A percentile compares a stretch with the other conserved stretches of the same genome.
These are phyloP conservation scores for Pygoscelis antarcticus DNA, from an alignment of 2,113 vertebrate genomes.

Conservation along the genomic window DNA sequence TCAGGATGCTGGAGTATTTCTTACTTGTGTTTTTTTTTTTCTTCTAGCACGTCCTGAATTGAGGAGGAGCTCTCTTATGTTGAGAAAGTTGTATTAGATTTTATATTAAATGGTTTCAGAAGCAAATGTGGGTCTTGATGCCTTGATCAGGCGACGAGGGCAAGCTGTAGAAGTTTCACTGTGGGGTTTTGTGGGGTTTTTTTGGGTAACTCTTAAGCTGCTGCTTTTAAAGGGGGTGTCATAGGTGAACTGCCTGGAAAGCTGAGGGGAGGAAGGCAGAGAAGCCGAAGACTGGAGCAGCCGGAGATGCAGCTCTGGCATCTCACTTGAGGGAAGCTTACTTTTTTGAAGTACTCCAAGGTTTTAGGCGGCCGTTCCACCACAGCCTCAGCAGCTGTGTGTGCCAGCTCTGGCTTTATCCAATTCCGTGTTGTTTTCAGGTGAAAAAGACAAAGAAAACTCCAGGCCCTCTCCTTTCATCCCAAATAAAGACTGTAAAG, in stretches of 20 bases:
- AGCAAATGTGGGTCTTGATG: background rate
- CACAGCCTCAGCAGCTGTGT: background rate
- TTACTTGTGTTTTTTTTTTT: background rate
- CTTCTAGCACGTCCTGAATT: background rate
- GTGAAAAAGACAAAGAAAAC: conserved; percentile 34
- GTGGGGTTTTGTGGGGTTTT: background rate
- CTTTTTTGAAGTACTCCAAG: rapidly evolving
- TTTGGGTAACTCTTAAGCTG: background rate
- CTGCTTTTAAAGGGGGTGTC: background rate
- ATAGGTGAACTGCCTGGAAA: background rate
- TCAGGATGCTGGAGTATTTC: background rate
- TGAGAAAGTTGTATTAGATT: background rate
- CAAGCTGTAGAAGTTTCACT: background rate
- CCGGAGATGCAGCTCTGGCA: background rate
- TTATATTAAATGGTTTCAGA: background rate
- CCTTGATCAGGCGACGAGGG: background rate
- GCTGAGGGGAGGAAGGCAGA: background rate
- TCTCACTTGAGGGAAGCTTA: background rate
- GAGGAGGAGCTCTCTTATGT: background rate
- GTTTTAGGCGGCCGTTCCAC: background rate
- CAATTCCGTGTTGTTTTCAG: background rate
- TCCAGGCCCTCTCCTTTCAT: background rate
- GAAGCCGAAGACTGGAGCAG: background rate
- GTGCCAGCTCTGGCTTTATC: background rate
- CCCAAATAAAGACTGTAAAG: background rate